A percentile compares a stretch with the other conserved stretches of the same genome.
Conservation (phyloP, 1,140 invertebrate species). For the Cydia splendana region DNA sequence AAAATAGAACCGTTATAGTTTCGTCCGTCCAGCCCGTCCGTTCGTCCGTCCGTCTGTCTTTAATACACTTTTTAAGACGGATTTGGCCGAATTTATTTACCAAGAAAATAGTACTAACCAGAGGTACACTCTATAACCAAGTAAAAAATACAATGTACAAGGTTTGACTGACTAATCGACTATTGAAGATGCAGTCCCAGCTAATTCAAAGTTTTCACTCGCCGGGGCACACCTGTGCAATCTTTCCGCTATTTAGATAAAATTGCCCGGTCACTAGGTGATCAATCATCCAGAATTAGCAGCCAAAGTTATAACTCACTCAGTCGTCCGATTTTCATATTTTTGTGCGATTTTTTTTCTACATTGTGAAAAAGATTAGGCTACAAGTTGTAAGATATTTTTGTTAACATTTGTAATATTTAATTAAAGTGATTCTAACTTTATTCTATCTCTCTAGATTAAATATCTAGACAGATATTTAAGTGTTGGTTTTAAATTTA, state of each 20-base stretch:
- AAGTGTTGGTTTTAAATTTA: no score
- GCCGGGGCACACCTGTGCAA: slow-evolving; percentile 8
- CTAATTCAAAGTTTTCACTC: not conserved
- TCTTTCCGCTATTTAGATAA: slow-evolving; percentile 23
- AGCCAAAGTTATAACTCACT: not conserved
- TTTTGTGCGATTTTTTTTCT: not conserved
- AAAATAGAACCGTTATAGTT: no score
- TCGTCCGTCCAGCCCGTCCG: no score
- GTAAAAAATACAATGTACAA: not conserved
- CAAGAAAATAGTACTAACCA: no score
- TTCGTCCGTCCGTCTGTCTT: no score
- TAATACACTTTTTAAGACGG: no score
- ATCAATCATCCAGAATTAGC: slow-evolving; percentile 25
- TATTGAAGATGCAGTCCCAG: not conserved
- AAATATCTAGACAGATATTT: no score
- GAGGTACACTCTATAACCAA: not conserved
- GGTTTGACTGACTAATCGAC: not conserved
- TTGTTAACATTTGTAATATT: not conserved
- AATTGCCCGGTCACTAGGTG: not conserved
- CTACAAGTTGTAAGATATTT: not conserved
- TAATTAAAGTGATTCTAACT: no score
- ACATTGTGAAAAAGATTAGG: not conserved
- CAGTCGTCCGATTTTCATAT: not conserved
- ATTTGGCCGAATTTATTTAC: no score
- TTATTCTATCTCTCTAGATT: no score